Evolutionary conservation across 1,140 invertebrate species (phyloP), one percentile per base, ranked within the genome.

Genomic region (Zelostemma sp.): DNA sequence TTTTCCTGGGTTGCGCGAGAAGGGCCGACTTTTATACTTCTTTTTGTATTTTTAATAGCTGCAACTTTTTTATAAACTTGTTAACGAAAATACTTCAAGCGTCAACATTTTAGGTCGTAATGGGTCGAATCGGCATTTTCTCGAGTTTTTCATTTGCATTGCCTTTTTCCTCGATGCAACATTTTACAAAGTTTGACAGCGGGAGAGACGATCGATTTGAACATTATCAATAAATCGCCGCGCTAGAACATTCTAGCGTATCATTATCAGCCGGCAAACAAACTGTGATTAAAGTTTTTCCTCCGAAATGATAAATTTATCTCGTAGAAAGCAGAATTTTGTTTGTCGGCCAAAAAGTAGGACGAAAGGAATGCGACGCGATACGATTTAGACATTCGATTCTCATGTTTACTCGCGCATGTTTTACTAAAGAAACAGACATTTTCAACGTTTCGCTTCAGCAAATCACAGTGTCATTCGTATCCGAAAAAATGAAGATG

Each of bases 231-330:
- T 31, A 31, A 31, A 31, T 31, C 11, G 28, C 5, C 11, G 28
- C 28, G 11, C 28, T 31, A 11, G 11, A 31, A 31, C 5, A 31
- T 31, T 31, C 11, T 40, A 40, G 35, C 11, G 35, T 28, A 11
- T 40, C 35, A 40, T 40, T 40, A 40, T 40, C 35, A 40, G 35
- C 14, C 35, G 14, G 35, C 35, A 12, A 40, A 40, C 35, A 40
- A 40, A 43, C n/a, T 43, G 1, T 18, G 12, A 38, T 3, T 25
- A 25, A 8, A 3, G 3, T 25, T 25, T 25, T 25, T 3, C 21
- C 21, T 25, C 8, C 21, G 3, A 25, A 25, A 25, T 25, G 3
- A 25, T 35, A 16, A 14, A 6, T 2, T 43, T 43, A 14, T 43
- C n/a, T 3, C 5, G 25, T 28, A 4, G 3, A 28, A 28, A 4